phyloP scores from a whole-genome alignment of 2,113 vertebrate species.

The Enhydra lutris region DNA sequence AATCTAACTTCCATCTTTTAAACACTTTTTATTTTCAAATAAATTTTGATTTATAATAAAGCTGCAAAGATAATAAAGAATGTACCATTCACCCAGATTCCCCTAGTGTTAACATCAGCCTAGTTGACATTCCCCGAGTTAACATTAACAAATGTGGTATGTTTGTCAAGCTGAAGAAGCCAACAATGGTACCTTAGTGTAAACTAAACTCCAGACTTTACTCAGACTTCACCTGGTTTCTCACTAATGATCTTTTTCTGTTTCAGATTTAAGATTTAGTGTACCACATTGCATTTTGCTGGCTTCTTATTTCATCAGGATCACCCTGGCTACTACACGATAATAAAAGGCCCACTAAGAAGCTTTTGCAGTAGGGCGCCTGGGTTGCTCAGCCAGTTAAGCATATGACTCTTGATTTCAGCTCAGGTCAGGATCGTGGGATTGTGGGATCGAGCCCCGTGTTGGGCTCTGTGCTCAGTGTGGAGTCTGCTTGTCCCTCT shows the following conservation, averaged over 20 bases:
- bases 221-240: neutral
- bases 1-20: neutral
- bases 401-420: neutral
- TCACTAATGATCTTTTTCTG: neutral
- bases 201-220: conserved; percentile 1
- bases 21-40: neutral
- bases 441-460: neutral
- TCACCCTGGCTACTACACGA: neutral
- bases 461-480: neutral
- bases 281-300: neutral
- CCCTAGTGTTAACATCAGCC: neutral
- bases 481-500: neutral
- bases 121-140: too few species aligned
- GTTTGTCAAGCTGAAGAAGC: neutral
- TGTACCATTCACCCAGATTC: neutral
- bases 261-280: neutral
- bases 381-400: neutral
- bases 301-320: neutral
- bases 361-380: neutral
- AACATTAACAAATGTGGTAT: neutral
- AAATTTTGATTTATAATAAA: neutral
- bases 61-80: neutral
- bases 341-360: neutral
- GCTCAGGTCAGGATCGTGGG: neutral
- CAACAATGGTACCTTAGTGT: neutral